Evolutionary conservation across 1,140 invertebrate species (phyloP).

Genomic region (Halyomorpha halys): DNA sequence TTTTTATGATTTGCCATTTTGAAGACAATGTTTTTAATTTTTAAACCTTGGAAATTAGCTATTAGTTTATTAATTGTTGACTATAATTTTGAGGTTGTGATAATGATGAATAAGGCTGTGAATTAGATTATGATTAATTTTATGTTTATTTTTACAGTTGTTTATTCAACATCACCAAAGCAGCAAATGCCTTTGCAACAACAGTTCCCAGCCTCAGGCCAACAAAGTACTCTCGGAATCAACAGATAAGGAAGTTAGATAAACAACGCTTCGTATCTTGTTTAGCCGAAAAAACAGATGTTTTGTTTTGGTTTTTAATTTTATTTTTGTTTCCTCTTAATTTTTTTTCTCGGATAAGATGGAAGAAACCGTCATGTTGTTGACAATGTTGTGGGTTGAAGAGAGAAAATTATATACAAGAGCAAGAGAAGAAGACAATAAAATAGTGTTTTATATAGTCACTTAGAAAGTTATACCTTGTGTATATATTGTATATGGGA

Average conservation of each 20-base stretch:
- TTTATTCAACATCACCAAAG: slow-evolving; percentile 18
- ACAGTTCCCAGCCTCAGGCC: slow-evolving; percentile 3
- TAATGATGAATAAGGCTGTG: too few relatives aligned
- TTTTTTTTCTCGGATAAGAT: not conserved
- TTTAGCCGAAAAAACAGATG: slow-evolving; percentile 9
- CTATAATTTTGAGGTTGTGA: too few relatives aligned
- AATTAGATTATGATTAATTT: not conserved
- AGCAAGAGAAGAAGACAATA: slow-evolving; percentile 16
- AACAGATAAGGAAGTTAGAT: slow-evolving; percentile 9
- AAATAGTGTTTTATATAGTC: slow-evolving; percentile 19
- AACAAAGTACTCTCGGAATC: slow-evolving; percentile 8
- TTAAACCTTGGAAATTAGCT: too few relatives aligned
- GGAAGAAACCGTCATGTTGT: not conserved
- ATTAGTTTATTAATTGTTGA: too few relatives aligned
- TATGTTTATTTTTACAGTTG: slow-evolving; percentile 7
- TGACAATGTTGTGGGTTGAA: not conserved
- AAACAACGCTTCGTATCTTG: slow-evolving; percentile 8
- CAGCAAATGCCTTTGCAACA: slow-evolving; percentile 15
- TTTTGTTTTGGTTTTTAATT: slow-evolving; percentile 8
- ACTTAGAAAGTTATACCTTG: slow-evolving; percentile 15
- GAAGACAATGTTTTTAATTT: too few relatives aligned
- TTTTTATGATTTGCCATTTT: too few relatives aligned
- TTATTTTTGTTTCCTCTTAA: not conserved
- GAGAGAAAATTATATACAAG: slow-evolving; percentile 8
- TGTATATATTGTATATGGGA: slow-evolving; percentile 17